Evolutionary conservation across 2,113 vertebrate species (phyloP).

Genomic region (Acrocephalus kingi): DNA sequence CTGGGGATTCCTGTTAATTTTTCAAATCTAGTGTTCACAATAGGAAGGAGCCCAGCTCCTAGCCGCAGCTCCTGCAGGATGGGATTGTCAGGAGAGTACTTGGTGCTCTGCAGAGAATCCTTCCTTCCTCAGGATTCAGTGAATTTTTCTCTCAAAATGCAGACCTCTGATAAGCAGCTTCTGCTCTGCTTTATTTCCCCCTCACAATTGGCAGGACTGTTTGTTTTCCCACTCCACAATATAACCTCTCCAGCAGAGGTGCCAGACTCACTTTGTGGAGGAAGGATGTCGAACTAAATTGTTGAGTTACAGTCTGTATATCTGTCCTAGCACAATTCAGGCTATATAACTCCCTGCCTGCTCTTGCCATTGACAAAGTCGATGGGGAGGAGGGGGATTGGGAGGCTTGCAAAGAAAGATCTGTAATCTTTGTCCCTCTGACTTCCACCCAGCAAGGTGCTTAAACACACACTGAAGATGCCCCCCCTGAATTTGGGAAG

Average conservation of each 20-base stretch:
- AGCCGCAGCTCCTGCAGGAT: not conserved
- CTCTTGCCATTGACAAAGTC: not conserved
- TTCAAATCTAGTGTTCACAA: not conserved
- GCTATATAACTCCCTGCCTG: not conserved
- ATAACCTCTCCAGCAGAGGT: not conserved
- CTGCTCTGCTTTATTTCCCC: not conserved
- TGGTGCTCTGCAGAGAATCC: conserved; percentile 1
- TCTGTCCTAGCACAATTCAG: not conserved
- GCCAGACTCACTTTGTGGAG: not conserved
- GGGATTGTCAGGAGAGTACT: not conserved
- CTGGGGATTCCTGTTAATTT: not conserved
- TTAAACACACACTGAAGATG: not conserved
- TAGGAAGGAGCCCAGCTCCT: not conserved
- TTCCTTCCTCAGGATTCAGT: conserved; percentile 31
- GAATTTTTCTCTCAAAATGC: not conserved
- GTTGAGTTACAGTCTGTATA: not conserved
- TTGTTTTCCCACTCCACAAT: not conserved
- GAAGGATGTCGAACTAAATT: not conserved
- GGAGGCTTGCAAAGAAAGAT: not conserved
- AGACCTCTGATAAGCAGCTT: conserved; percentile 5
- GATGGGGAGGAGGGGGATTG: accelerated
- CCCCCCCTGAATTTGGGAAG: not conserved
- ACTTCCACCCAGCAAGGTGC: not conserved
- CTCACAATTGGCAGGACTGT: not conserved
- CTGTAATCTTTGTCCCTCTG: not conserved